Evolutionary conservation across 2,888 invertebrate species (phyloP).

Genomic region (Theretra japonica): DNA sequence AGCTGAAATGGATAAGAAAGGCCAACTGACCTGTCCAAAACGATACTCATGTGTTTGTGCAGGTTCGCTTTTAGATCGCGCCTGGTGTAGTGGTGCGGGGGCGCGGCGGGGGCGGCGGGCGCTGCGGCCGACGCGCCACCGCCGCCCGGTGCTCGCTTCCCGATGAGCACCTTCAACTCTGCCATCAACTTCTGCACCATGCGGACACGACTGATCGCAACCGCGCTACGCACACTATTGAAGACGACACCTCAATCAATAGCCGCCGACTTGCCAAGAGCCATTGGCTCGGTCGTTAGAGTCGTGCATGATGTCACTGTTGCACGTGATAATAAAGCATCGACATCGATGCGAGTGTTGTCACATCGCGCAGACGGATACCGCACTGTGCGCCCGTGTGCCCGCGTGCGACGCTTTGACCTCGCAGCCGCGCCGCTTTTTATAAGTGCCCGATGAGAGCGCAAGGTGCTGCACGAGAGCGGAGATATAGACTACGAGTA

Average conservation of each 20-base stretch:
- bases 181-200: constrained; percentile 83
- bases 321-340: constrained; percentile 77
- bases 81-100: constrained; percentile 74
- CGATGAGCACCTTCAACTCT: constrained; percentile 82
- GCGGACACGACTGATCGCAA: constrained; percentile 75
- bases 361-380: constrained; percentile 76
- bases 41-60: constrained; percentile 83
- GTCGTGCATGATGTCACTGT: constrained; percentile 72
- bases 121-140: constrained; percentile 58
- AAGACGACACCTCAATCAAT: constrained; percentile 69
- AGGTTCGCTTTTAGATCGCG: constrained; percentile 81
- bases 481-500: constrained; percentile 58
- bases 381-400: constrained; percentile 72
- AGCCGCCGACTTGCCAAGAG: constrained; percentile 73
- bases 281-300: constrained; percentile 78
- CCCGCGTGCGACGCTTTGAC: constrained; percentile 64
- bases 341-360: constrained; percentile 76
- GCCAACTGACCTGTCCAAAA: constrained; percentile 79
- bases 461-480: constrained; percentile 70
- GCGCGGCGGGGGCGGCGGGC: constrained; percentile 53
- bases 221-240: constrained; percentile 73
- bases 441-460: constrained; percentile 80
- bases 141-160: constrained; percentile 77
- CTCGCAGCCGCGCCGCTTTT: constrained; percentile 75
- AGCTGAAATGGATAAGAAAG: constrained; percentile 25